Conservation (phyloP, 2,888 invertebrate species). For the Drosophila infuscata region DNA sequence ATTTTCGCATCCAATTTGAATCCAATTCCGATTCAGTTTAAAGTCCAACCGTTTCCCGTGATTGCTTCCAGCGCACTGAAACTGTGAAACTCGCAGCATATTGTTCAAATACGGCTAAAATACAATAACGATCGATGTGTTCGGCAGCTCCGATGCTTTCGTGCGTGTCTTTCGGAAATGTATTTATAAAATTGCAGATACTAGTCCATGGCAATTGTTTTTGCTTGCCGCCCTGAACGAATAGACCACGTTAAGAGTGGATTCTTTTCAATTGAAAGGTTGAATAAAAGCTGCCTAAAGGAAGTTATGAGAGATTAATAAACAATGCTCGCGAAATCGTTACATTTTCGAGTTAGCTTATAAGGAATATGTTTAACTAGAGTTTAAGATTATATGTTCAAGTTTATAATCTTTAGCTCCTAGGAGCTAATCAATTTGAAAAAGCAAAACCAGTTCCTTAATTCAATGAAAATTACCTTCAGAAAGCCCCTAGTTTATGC, state of each 20-base stretch:
- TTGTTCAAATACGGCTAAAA: conserved; percentile 44
- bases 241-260: not conserved
- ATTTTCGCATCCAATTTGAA: conserved; percentile 34
- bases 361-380: not conserved
- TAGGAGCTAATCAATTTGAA: not conserved
- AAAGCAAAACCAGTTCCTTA: conserved; percentile 2
- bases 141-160: conserved; percentile 47
- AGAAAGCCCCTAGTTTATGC: too few relatives aligned
- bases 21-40: conserved; percentile 1
- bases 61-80: conserved; percentile 66
- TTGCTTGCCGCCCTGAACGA: not conserved
- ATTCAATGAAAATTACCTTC: conserved; percentile 6
- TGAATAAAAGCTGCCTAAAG: not conserved
- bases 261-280: not conserved
- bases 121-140: conserved; percentile 49
- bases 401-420: not conserved
- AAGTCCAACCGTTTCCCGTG: conserved; percentile 58
- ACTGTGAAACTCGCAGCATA: conserved; percentile 8
- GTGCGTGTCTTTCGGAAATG: conserved; percentile 29
- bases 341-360: not conserved
- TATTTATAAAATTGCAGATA: not conserved
- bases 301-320: too few relatives aligned
- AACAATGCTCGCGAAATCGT: not conserved
- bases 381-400: not conserved
- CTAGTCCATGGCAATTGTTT: not conserved